phyloP scores from a whole-genome alignment of 2,113 vertebrate genomes.

The Damaliscus lunatus region DNA sequence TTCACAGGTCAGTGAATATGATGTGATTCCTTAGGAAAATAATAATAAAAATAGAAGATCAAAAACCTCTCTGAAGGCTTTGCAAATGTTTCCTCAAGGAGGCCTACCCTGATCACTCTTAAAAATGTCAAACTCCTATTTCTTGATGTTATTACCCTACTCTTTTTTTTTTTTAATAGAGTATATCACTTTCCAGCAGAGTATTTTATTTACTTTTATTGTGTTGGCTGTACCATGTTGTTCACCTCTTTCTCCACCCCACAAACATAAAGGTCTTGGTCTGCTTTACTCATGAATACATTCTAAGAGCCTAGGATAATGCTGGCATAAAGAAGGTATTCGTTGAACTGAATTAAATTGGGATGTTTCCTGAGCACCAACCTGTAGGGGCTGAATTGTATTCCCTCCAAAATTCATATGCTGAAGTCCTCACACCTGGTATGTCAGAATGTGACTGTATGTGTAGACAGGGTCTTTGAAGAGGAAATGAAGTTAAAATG shows the following conservation, averaged over 20 bases:
- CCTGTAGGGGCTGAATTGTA: not conserved
- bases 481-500: not conserved
- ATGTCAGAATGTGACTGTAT: not conserved
- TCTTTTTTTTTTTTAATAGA: not conserved
- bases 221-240: not conserved
- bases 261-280: not conserved
- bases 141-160: not conserved
- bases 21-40: not conserved
- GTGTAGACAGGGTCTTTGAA: not conserved
- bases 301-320: not conserved
- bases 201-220: not conserved
- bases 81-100: not conserved
- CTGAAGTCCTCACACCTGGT: too few relatives aligned
- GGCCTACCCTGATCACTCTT: not conserved
- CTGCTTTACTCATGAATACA: not conserved
- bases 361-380: not conserved
- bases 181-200: not conserved
- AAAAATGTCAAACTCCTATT: not conserved
- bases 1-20: not conserved
- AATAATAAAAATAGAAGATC: not conserved
- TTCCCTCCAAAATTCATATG: not conserved
- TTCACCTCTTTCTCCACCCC: too few relatives aligned
- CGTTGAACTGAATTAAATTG: not conserved
- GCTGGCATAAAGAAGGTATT: not conserved
- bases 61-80: not conserved